Conservation (phyloP, 2,888 invertebrate genomes). For the Amphipyra berbera region DNA sequence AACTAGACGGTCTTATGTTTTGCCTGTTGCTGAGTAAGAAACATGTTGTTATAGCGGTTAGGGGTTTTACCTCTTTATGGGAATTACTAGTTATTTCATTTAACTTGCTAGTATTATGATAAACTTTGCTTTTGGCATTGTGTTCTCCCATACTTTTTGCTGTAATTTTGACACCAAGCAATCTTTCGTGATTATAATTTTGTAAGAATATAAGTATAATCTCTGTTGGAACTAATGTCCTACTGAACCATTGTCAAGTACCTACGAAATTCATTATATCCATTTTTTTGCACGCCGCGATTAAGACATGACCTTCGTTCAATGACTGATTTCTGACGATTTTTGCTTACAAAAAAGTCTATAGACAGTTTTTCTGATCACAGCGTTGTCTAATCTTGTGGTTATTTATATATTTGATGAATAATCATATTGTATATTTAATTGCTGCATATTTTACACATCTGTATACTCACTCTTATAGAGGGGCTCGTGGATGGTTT, state of each 20-base stretch:
- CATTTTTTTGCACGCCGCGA: slow-evolving; percentile 47
- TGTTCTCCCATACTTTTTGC: background rate
- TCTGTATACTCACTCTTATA: no score
- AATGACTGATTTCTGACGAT: slow-evolving; percentile 58
- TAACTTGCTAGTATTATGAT: background rate
- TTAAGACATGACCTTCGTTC: slow-evolving; percentile 57
- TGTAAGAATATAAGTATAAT: slow-evolving; percentile 6
- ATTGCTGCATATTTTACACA: background rate
- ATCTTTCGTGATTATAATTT: background rate
- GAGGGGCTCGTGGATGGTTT: no score
- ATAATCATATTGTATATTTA: background rate
- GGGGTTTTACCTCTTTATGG: background rate
- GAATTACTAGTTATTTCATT: background rate
- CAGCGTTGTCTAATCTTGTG: slow-evolving; percentile 11
- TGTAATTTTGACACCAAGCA: slow-evolving; percentile 3
- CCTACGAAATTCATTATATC: slow-evolving; percentile 43
- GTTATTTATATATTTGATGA: slow-evolving; percentile 3
- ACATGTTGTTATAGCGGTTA: background rate
- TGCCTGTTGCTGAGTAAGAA: background rate
- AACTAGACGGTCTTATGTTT: background rate
- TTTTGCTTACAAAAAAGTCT: slow-evolving; percentile 39
- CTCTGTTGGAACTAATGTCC: slow-evolving; percentile 4
- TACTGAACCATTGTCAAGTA: slow-evolving; percentile 29
- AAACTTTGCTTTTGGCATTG: background rate
- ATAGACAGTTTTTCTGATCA: slow-evolving; percentile 32